These are phyloP conservation scores for Dermatophagoides farinae DNA, from an alignment of 1,140 invertebrate genomes.

Conservation along the genomic window DNA sequence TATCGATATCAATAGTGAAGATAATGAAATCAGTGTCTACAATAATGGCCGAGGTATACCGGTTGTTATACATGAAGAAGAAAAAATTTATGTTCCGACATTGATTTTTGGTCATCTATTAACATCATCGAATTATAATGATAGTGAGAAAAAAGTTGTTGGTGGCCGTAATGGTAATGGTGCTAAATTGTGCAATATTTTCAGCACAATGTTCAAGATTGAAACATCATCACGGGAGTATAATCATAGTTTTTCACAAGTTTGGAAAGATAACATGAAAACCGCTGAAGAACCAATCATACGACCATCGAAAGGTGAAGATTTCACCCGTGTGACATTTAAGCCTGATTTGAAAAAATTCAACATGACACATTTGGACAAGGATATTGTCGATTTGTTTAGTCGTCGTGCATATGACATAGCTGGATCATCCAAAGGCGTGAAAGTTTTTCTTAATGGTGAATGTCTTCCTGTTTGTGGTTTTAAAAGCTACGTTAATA, in stretches of 20 bases:
- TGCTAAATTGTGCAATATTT: too few relatives aligned
- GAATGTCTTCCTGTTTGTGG: conserved; percentile 61
- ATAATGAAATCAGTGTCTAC: conserved; percentile 78
- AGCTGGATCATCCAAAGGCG: conserved; percentile 65
- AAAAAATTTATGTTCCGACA: conserved; percentile 97
- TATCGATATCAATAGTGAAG: conserved; percentile 83
- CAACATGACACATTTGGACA: conserved; percentile 77
- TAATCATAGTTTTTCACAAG: conserved; percentile 73
- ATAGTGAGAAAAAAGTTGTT: conserved; percentile 75
- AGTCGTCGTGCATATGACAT: conserved; percentile 83
- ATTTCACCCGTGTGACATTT: too few relatives aligned
- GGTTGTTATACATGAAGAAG: conserved; percentile 85
- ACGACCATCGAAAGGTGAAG: conserved; percentile 41
- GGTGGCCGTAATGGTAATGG: conserved; percentile 97
- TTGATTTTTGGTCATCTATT: conserved; percentile 98
- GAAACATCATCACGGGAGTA: conserved; percentile 80
- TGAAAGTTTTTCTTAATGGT: conserved; percentile 90
- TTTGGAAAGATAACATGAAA: conserved; percentile 86
- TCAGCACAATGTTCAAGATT: conserved; percentile 79
- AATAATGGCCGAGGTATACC: conserved; percentile 98
- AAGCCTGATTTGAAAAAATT: conserved; percentile 86
- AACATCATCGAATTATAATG: conserved; percentile 97
- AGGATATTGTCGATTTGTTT: conserved; percentile 81
- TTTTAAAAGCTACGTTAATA: conserved; percentile 92
- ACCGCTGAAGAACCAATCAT: conserved; percentile 73